These are phyloP conservation scores for Tachina grossa DNA, from an alignment of 2,888 invertebrate genomes.

Conservation along the genomic window DNA sequence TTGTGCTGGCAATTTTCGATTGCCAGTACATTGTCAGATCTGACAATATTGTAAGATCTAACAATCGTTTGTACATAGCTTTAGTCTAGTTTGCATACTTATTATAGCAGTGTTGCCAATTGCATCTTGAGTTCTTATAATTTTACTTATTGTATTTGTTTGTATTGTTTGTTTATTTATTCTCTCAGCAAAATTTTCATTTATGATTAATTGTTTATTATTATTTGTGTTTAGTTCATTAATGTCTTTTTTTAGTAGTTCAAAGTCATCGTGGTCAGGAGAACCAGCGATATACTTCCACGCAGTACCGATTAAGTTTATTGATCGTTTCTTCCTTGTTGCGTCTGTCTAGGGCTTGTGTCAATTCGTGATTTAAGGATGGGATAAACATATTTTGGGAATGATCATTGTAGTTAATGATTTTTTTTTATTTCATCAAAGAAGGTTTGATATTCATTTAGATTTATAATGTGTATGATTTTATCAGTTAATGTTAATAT, in stretches of 20 bases:
- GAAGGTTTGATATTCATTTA: slow-evolving; percentile 4
- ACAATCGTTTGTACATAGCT: too few relatives aligned
- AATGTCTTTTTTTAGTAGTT: not conserved
- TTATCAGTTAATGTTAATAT: not conserved
- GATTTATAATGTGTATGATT: slow-evolving; percentile 1
- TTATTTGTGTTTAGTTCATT: not conserved
- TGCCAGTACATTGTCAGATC: too few relatives aligned
- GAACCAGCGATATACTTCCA: not conserved
- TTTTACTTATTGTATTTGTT: slow-evolving; percentile 5
- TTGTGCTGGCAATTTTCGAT: too few relatives aligned
- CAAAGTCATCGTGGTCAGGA: too few relatives aligned
- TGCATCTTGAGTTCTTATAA: slow-evolving; percentile 21
- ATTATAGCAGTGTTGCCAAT: slow-evolving; percentile 30
- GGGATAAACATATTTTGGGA: slow-evolving; percentile 17
- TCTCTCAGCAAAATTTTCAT: slow-evolving; percentile 8
- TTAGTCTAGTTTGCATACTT: slow-evolving; percentile 35
- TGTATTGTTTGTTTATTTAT: slow-evolving; percentile 14
- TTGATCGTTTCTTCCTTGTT: slow-evolving; percentile 12
- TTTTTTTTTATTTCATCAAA: slow-evolving; percentile 25
- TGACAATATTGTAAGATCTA: too few relatives aligned
- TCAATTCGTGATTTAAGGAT: slow-evolving; percentile 4
- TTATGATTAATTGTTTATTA: slow-evolving; percentile 14
- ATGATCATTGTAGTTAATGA: slow-evolving; percentile 4
- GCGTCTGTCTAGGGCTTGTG: slow-evolving; percentile 1
- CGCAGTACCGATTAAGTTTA: slow-evolving; percentile 30